Conservation (phyloP, 2,888 invertebrate genomes). For the Drosophila mulleri region DNA sequence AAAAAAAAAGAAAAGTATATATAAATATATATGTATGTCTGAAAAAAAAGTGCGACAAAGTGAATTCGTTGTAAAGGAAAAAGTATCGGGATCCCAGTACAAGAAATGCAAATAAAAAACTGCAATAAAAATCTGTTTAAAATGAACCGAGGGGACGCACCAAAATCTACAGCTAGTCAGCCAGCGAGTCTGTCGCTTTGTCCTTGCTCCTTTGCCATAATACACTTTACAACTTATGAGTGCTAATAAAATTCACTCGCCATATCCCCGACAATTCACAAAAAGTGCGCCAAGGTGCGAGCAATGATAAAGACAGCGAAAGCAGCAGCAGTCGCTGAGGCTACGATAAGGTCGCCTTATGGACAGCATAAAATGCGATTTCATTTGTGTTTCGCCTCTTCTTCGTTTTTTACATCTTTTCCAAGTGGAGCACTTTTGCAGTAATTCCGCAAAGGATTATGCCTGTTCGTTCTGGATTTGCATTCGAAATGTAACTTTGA, state of each 20-base stretch:
- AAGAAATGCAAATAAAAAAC: constrained; percentile 68
- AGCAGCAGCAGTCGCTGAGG: not conserved
- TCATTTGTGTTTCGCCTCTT: constrained; percentile 57
- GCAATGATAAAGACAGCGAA: constrained; percentile 52
- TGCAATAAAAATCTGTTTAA: constrained; percentile 81
- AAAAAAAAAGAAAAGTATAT: constrained; percentile 50
- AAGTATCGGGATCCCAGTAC: constrained; percentile 34
- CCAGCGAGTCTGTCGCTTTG: constrained; percentile 31
- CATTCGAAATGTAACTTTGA: constrained; percentile 5
- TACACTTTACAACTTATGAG: constrained; percentile 78
- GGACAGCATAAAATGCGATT: constrained; percentile 68
- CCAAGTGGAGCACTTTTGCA: constrained; percentile 47
- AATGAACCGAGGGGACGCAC: constrained; percentile 62
- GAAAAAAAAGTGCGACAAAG: constrained; percentile 50
- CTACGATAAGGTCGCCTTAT: constrained; percentile 33
- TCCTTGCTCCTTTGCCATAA: constrained; percentile 51
- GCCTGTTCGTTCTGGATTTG: constrained; percentile 17
- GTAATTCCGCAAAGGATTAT: constrained; percentile 53
- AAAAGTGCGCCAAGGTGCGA: constrained; percentile 69
- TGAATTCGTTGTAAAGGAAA: constrained; percentile 53
- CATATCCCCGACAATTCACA: constrained; percentile 63
- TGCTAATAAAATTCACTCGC: constrained; percentile 76
- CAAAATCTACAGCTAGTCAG: constrained; percentile 46
- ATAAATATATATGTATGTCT: constrained; percentile 10
- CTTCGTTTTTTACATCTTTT: constrained; percentile 44